Conservation (phyloP, 2,888 invertebrate genomes). For the Abrostola tripartita region DNA sequence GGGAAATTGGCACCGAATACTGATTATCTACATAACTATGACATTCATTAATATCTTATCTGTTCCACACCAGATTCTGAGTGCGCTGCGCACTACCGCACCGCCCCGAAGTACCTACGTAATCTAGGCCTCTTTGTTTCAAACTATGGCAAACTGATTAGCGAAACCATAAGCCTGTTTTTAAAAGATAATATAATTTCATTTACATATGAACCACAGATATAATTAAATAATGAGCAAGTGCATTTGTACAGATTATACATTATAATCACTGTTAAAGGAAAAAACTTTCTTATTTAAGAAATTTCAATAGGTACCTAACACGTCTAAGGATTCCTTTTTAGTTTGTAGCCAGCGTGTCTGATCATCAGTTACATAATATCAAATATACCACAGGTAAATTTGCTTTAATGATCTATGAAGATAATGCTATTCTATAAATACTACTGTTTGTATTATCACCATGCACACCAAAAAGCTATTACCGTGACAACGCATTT, state of each 20-base stretch:
- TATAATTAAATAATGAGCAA: not conserved
- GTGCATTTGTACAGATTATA: too few relatives aligned
- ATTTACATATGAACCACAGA: not conserved
- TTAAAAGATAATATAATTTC: not conserved
- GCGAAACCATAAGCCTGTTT: slow-evolving; percentile 4
- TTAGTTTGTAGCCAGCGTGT: not conserved
- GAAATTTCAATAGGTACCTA: not conserved
- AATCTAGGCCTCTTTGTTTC: slow-evolving; percentile 1
- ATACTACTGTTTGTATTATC: slow-evolving; percentile 7
- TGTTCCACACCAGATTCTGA: not conserved
- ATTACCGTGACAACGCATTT: slow-evolving; percentile 30
- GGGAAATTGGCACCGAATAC: not conserved
- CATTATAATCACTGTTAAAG: too few relatives aligned
- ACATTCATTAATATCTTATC: slow-evolving; percentile 17
- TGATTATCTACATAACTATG: not conserved
- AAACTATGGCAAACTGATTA: not conserved
- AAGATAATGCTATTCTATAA: slow-evolving; percentile 9
- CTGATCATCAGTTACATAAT: not conserved
- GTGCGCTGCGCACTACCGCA: not conserved
- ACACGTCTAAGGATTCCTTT: slow-evolving; percentile 17
- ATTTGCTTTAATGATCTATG: not conserved
- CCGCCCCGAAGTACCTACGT: not conserved
- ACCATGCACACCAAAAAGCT: slow-evolving; percentile 16
- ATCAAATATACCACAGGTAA: not conserved
- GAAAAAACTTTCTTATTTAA: not conserved